Evolutionary conservation across 2,888 invertebrate species (phyloP).

Genomic region (Caenorhabditis afra): DNA sequence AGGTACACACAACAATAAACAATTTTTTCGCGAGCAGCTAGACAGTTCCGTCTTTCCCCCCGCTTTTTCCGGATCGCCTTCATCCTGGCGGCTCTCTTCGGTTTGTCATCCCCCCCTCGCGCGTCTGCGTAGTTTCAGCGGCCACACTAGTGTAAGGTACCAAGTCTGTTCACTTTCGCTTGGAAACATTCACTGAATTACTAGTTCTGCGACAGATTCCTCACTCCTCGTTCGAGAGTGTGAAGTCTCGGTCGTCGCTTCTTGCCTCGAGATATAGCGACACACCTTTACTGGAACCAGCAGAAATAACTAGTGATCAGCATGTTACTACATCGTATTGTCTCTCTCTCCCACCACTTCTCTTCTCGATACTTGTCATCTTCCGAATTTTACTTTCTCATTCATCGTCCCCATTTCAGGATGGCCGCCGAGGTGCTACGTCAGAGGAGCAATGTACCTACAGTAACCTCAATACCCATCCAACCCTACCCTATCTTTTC

Average conservation of each 20-base stretch:
- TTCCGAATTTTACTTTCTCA: conserved; percentile 13
- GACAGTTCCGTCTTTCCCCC: conserved; percentile 26
- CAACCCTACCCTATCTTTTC: conserved; percentile 3
- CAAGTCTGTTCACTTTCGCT: conserved; percentile 26
- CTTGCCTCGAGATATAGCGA: conserved; percentile 49
- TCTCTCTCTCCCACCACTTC: conserved; percentile 1
- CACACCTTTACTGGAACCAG: conserved; percentile 61
- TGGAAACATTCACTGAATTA: conserved; percentile 55
- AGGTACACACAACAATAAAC: conserved; percentile 57
- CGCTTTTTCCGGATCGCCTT: conserved; percentile 34
- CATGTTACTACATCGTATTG: conserved; percentile 46
- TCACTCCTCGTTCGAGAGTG: conserved; percentile 51
- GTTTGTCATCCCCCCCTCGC: neutral
- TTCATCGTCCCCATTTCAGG: conserved; percentile 20
- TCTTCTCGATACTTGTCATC: conserved; percentile 10
- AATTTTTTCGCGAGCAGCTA: conserved; percentile 16
- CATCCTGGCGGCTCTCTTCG: conserved; percentile 16
- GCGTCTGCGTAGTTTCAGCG: neutral
- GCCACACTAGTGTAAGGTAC: neutral
- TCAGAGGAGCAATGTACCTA: conserved; percentile 19
- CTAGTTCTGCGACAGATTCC: conserved; percentile 33
- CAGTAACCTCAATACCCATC: conserved; percentile 4
- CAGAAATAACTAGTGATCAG: conserved; percentile 48
- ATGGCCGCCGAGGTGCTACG: conserved; percentile 40
- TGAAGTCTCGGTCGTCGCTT: conserved; percentile 50